Percentiles rank a stretch among this genome's conserved stretches.
These are phyloP conservation scores for Myiotriccus ornatus DNA, from an alignment of 2,797 vertebrate species.

Conservation along the genomic window DNA sequence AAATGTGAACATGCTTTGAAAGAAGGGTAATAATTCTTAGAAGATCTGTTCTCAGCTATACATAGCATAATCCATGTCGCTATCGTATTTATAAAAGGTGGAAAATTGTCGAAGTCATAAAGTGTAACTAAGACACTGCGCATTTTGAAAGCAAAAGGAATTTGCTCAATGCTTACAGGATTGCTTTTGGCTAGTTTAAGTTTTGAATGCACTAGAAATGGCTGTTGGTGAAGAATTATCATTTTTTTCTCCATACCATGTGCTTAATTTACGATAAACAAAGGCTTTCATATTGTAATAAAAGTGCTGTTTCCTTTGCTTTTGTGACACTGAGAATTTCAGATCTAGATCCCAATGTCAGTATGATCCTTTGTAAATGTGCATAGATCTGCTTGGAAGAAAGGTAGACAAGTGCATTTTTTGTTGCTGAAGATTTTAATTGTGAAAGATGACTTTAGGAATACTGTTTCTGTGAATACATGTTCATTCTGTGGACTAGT, in stretches of 20 bases:
- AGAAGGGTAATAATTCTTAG: background rate
- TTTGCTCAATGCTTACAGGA: background rate
- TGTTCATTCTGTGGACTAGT: fast-evolving
- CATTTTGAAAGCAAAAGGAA: background rate
- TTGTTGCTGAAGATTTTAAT: background rate
- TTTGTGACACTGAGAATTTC: background rate
- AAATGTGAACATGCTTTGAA: background rate
- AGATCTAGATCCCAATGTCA: background rate
- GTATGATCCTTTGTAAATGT: background rate
- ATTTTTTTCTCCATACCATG: background rate
- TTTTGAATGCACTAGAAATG: background rate
- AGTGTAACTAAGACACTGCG: background rate
- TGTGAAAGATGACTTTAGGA: background rate
- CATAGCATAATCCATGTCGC: background rate
- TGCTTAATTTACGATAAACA: background rate
- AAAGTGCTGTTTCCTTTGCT: background rate
- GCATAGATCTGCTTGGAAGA: background rate
- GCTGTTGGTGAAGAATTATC: background rate
- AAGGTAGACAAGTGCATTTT: background rate
- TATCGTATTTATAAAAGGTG: background rate
- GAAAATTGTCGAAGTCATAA: background rate
- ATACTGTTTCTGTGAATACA: background rate
- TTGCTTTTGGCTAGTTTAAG: background rate
- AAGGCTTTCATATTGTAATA: background rate
- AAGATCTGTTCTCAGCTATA: background rate